phyloP scores from a whole-genome alignment of 2,113 vertebrate genomes.

The Hippoglossus stenolepis region DNA sequence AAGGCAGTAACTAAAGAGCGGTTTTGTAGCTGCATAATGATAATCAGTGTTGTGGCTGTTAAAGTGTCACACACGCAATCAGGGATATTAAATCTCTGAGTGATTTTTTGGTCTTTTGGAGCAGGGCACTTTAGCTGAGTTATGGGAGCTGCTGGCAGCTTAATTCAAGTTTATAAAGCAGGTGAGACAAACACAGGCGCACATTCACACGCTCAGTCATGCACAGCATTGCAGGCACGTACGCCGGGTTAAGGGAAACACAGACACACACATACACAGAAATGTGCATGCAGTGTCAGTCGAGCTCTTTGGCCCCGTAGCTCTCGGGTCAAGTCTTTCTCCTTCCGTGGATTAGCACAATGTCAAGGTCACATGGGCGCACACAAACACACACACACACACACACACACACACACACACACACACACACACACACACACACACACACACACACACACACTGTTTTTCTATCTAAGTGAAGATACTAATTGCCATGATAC shows the following conservation, averaged over 20 bases:
- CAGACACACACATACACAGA: conserved; percentile 32
- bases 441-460: conserved; percentile 22
- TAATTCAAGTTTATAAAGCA: conserved; percentile 50
- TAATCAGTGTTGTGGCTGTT: conserved; percentile 47
- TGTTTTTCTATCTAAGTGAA: neutral
- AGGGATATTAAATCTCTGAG: conserved; percentile 43
- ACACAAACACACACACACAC: conserved; percentile 22
- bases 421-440: conserved; percentile 17
- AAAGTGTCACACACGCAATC: conserved; percentile 47
- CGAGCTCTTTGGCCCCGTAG: conserved; percentile 55
- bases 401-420: neutral
- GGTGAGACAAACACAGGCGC: conserved; percentile 22
- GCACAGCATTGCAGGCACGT: conserved; percentile 30
- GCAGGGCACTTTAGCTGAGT: conserved; percentile 42
- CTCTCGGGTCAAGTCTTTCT: conserved; percentile 66
- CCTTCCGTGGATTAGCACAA: conserved; percentile 59
- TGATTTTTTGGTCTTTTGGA: conserved; percentile 46
- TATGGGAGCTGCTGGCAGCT: conserved; percentile 10
- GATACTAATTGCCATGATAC: neutral
- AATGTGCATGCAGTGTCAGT: conserved; percentile 47
- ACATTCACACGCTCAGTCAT: conserved; percentile 15
- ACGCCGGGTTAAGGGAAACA: conserved; percentile 21
- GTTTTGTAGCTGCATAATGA: conserved; percentile 56
- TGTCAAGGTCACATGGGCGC: conserved; percentile 55
- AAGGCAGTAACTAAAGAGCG: conserved; percentile 44